Percentiles rank a stretch among this genome's conserved stretches.
phyloP scores from a whole-genome alignment of 2,797 vertebrate genomes.

The Halcyon badia region DNA sequence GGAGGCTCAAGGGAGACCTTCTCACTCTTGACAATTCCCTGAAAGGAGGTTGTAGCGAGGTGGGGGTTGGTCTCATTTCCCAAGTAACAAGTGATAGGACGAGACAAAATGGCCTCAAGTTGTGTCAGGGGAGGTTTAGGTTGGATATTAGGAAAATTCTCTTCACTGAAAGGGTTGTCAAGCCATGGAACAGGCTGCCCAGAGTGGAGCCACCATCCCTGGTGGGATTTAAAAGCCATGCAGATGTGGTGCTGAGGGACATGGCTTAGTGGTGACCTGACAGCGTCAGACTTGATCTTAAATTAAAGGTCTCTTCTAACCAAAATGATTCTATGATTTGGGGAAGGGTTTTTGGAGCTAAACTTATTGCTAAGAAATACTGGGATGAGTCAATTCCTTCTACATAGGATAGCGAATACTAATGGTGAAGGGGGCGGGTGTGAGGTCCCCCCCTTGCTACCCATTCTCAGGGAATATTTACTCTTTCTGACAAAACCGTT shows the following conservation, averaged over 20 bases:
- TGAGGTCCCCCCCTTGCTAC: fast-evolving
- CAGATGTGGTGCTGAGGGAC: background rate
- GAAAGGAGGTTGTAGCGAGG: background rate
- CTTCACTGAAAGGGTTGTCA: background rate
- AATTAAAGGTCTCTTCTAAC: background rate
- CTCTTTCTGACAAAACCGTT: background rate
- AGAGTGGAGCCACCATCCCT: background rate
- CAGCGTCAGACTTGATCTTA: background rate
- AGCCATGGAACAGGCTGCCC: background rate
- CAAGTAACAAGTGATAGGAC: background rate
- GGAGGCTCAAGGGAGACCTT: background rate
- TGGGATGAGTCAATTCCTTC: background rate
- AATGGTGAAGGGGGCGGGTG: background rate
- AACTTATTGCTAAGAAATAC: background rate
- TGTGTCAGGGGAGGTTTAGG: background rate
- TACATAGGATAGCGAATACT: background rate
- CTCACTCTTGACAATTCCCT: background rate
- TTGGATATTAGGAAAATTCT: background rate
- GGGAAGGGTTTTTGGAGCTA: background rate
- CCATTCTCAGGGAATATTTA: background rate
- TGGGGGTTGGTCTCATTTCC: background rate
- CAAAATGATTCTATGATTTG: background rate
- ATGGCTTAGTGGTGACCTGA: background rate
- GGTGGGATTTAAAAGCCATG: background rate
- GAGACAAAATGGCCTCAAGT: background rate